Base-by-base conservation (phyloP, 2,113 vertebrate genomes). In the Motacilla alba region DNA sequence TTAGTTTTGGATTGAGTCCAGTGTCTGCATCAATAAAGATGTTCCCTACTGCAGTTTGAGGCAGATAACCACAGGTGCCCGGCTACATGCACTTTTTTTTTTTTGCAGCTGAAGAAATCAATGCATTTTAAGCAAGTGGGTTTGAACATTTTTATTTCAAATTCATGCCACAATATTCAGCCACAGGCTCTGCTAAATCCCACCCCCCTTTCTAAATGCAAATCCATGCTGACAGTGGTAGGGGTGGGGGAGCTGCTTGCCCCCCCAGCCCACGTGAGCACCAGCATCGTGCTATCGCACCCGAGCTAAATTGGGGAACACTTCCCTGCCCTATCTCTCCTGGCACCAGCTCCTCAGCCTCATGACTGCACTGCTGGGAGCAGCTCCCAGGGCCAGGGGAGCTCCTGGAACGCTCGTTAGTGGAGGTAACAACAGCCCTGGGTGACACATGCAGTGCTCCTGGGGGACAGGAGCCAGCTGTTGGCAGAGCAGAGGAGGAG, bases 241-340 rank as follows among this genome's bases (percentile, higher is more conserved):
- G 26, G 47, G 78, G 10, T 6, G 72, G 19, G 56, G 46, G 10
- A 67, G 58, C 58, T 87, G 77, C 80, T 52, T 73, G 88, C 58
- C 55, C 89, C 89, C 30, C 31, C 59, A 70, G 64, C 62, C 37
- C 62, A 11, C 3, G 39, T 18, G 87, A 83, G 75, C 83, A 37
- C 14, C 4, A 0, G 56, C 46, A 24, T 2, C 2, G 15, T 1
- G 1, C 37, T 74, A 67, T 86, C 26, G 0, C 75, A n/a, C 37
- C 46, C 0, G 0, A 52, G 66, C 77, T 90, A 83, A 75, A 95
- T 0, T 33, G 49, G 94, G 97, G 83, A 98, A 96, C 47, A 18
- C 72, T 91, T 95, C 8, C 37, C 49, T 91, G 95, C 87, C 64
- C 91, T 97, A 89, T 96, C 96, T 97, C 90, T 91, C 39, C 92